Percentiles rank a stretch among this genome's conserved stretches.
phyloP scores from a whole-genome alignment of 2,888 invertebrate genomes.

The Cerastis rubricosa region DNA sequence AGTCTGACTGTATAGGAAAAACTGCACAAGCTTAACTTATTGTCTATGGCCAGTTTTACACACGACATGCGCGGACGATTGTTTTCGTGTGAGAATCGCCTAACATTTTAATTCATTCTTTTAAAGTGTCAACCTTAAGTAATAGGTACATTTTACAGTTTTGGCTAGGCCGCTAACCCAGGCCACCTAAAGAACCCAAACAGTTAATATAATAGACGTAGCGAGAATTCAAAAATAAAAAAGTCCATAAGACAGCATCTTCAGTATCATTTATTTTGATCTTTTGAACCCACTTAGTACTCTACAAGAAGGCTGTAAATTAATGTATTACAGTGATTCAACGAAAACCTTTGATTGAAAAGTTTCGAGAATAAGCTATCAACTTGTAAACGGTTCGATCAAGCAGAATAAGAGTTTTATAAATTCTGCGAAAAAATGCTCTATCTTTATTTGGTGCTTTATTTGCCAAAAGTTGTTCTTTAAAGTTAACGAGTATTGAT shows the following conservation, averaged over 20 bases:
- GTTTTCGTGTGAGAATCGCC: too few species aligned
- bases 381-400: conserved; percentile 11
- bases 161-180: neutral
- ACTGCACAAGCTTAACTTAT: too few species aligned
- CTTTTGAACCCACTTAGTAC: neutral
- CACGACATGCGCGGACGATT: too few species aligned
- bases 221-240: neutral
- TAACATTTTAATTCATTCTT: neutral
- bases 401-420: neutral
- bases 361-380: neutral
- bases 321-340: neutral
- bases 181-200: neutral
- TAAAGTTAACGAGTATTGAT: neutral
- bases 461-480: neutral
- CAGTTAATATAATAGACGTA: neutral
- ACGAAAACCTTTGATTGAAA: neutral
- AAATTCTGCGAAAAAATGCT: neutral
- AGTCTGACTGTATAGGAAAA: too few species aligned
- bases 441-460: neutral
- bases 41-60: too few species aligned
- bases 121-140: neutral
- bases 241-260: neutral
- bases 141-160: neutral
- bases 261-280: neutral
- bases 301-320: neutral